Evolutionary conservation across 2,797 vertebrate genomes (phyloP).

Genomic region (Squalus acanthias): DNA sequence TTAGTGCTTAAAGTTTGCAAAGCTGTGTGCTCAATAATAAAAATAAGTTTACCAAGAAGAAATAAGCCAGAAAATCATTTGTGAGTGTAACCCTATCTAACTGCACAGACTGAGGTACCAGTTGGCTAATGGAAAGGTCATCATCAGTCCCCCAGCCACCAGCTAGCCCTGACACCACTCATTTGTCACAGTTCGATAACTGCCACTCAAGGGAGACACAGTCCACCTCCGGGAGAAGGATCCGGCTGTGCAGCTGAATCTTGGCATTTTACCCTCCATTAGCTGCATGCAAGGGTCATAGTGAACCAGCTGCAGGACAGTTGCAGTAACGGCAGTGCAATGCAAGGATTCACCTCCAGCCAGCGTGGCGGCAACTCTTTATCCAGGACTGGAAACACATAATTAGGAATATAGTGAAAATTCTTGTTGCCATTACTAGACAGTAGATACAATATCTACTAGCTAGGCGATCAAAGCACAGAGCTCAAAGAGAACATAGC

Average conservation of each 20-base stretch:
- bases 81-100: constrained; percentile 55
- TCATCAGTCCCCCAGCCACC: constrained; percentile 59
- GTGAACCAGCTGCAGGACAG: constrained; percentile 37
- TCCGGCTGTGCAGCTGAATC: constrained; percentile 55
- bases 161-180: constrained; percentile 62
- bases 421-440: neutral
- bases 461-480: neutral
- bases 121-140: constrained; percentile 68
- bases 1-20: neutral
- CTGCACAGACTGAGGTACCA: constrained; percentile 57
- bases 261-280: constrained; percentile 58
- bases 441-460: neutral
- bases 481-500: neutral
- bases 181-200: constrained; percentile 70
- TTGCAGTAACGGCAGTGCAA: neutral
- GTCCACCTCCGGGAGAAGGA: constrained; percentile 40
- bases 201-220: constrained; percentile 52
- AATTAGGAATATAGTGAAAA: neutral
- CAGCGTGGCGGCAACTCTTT: neutral
- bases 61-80: constrained; percentile 39
- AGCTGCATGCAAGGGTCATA: constrained; percentile 54
- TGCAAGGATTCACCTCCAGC: neutral
- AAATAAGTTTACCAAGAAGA: constrained; percentile 44
- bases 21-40: neutral
- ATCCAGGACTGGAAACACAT: neutral